Evolutionary conservation across 2,113 vertebrate species (phyloP).

Genomic region (Guaruba guarouba): DNA sequence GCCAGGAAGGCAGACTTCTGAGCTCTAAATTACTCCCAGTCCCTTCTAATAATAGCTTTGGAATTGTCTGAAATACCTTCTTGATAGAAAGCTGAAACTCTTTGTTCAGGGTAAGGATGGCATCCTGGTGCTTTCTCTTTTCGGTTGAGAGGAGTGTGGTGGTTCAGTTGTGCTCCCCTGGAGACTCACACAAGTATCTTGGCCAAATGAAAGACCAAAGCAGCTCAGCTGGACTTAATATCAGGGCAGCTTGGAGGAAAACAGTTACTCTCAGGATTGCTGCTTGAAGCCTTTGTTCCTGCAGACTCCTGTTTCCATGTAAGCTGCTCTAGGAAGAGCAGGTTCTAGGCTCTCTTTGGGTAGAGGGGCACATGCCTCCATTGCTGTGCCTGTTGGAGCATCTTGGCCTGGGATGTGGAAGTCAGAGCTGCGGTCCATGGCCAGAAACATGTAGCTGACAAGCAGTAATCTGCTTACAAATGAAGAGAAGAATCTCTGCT

Average conservation of each 20-base stretch:
- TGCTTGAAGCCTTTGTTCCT: neutral
- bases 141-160: neutral
- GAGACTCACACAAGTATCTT: neutral
- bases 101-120: neutral
- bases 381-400: neutral
- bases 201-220: neutral
- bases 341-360: neutral
- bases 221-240: neutral
- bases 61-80: conserved; percentile 24
- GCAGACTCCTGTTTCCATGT: neutral
- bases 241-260: neutral
- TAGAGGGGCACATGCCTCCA: neutral
- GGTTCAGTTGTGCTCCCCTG: neutral
- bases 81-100: neutral
- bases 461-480: neutral
- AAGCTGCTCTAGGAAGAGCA: neutral
- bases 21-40: conserved; percentile 27
- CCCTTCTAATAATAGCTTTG: conserved; percentile 3
- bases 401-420: neutral
- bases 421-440: neutral
- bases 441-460: neutral
- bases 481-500: neutral
- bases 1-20: neutral
- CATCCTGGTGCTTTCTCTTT: conserved; percentile 23
- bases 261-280: neutral